phyloP scores from a whole-genome alignment of 2,113 vertebrate species.

The Oncorhynchus nerka region DNA sequence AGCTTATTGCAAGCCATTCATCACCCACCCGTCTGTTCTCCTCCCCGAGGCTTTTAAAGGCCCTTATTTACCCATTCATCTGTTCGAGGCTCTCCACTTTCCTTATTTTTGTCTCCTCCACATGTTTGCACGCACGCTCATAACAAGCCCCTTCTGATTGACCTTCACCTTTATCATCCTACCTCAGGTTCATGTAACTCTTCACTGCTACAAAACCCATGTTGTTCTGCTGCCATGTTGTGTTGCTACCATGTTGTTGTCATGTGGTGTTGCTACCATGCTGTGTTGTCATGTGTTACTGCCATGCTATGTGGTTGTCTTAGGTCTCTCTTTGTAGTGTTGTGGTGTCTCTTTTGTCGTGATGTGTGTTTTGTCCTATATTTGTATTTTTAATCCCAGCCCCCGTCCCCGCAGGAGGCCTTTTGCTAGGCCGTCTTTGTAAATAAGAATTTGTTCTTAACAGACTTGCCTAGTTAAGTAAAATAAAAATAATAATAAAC shows the following conservation, averaged over 20 bases:
- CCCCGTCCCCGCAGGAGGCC: too few species aligned
- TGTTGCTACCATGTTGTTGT: too few species aligned
- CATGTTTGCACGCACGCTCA: too few species aligned
- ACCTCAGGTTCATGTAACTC: constrained; percentile 13
- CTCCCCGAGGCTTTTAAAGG: constrained; percentile 41
- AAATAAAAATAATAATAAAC: neutral
- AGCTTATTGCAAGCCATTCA: constrained; percentile 69
- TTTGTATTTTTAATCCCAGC: too few species aligned
- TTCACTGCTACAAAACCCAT: neutral
- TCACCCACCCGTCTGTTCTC: constrained; percentile 48
- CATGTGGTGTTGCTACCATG: neutral
- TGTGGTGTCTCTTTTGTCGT: too few species aligned
- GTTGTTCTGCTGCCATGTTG: constrained; percentile 5
- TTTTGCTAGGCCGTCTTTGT: too few species aligned
- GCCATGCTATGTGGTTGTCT: too few species aligned
- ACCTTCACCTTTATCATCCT: constrained; percentile 17
- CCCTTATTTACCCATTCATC: constrained; percentile 40
- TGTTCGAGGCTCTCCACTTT: constrained; percentile 24
- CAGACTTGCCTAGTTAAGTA: too few species aligned
- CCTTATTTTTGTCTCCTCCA: constrained; percentile 7
- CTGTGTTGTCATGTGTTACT: neutral
- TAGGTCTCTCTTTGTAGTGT: too few species aligned
- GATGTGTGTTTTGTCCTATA: too few species aligned
- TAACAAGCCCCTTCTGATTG: neutral
- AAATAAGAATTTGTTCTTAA: too few species aligned